phyloP scores from a whole-genome alignment of 2,113 vertebrate genomes.

The Cnemophilus loriae region DNA sequence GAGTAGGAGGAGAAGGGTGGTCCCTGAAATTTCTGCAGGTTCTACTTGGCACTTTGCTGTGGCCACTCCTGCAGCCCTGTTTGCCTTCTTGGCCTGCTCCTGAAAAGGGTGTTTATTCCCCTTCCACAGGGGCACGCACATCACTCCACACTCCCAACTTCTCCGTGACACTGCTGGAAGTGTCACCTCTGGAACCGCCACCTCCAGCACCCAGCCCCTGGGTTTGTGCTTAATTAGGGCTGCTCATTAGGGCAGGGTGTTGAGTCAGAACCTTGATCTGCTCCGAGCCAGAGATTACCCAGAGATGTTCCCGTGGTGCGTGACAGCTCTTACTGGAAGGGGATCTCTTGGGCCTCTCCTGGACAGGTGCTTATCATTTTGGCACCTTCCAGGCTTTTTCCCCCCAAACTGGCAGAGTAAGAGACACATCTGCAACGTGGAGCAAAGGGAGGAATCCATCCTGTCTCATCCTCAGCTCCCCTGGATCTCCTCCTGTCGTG shows the following conservation, averaged over 20 bases:
- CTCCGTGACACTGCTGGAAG: not conserved
- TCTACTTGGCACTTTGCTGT: not conserved
- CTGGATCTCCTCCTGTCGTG: not conserved
- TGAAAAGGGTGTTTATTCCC: not conserved
- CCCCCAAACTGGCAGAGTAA: not conserved
- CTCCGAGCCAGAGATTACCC: not conserved
- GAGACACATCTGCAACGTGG: rapidly evolving
- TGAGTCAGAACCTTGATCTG: slow-evolving; percentile 23
- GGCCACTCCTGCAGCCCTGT: not conserved
- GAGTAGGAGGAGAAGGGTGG: not conserved
- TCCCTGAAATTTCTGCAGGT: not conserved
- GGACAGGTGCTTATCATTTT: not conserved
- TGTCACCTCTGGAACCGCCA: not conserved
- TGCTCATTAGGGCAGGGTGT: not conserved
- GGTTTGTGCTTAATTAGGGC: not conserved
- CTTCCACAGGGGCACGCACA: rapidly evolving
- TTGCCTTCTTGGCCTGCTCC: not conserved
- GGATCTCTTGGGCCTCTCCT: not conserved
- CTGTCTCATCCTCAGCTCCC: not conserved
- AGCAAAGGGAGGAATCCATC: not conserved
- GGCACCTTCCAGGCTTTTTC: not conserved
- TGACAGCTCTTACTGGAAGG: not conserved
- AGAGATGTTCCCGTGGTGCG: not conserved
- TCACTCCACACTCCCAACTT: rapidly evolving
- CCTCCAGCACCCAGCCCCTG: not conserved